Percentiles rank a stretch among this genome's conserved stretches.
Evolutionary conservation across 2,888 invertebrate species (phyloP).

Genomic region (Diarsia mendica): DNA sequence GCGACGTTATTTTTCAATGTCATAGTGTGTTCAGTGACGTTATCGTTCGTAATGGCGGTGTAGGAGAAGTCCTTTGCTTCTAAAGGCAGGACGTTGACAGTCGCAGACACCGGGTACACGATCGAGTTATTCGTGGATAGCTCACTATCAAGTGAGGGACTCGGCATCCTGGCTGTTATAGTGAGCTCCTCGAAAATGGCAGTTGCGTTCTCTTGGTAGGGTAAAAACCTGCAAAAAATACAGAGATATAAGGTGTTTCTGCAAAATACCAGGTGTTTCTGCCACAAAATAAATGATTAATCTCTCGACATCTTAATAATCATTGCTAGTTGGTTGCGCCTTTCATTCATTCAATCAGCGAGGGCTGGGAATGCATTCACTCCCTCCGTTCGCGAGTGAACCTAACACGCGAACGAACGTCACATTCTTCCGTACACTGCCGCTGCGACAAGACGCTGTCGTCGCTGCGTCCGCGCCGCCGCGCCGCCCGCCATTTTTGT

Average conservation of each 20-base stretch:
- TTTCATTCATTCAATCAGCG: no score
- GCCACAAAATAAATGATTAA: not conserved
- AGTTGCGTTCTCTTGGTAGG: constrained; percentile 81
- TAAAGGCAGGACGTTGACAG: constrained; percentile 87
- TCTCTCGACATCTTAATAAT: not conserved
- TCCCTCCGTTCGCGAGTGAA: no score
- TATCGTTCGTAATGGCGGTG: constrained; percentile 49
- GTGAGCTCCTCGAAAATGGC: constrained; percentile 84
- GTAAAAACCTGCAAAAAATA: constrained; percentile 79
- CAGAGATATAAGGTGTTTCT: no score
- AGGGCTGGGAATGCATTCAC: no score
- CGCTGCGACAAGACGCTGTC: no score
- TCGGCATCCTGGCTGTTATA: constrained; percentile 83
- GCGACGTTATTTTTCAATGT: constrained; percentile 68
- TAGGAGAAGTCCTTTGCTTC: constrained; percentile 76
- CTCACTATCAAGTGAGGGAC: constrained; percentile 67
- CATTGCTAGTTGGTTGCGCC: no score
- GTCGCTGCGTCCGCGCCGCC: no score
- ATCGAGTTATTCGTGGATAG: constrained; percentile 76
- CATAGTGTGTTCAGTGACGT: constrained; percentile 68
- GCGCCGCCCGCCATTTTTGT: no score
- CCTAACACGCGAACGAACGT: no score
- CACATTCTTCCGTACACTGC: no score
- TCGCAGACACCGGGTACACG: constrained; percentile 87
- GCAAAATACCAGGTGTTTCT: not conserved